Conservation (phyloP, 2,797 vertebrate genomes). For the Clarias fuscus region DNA sequence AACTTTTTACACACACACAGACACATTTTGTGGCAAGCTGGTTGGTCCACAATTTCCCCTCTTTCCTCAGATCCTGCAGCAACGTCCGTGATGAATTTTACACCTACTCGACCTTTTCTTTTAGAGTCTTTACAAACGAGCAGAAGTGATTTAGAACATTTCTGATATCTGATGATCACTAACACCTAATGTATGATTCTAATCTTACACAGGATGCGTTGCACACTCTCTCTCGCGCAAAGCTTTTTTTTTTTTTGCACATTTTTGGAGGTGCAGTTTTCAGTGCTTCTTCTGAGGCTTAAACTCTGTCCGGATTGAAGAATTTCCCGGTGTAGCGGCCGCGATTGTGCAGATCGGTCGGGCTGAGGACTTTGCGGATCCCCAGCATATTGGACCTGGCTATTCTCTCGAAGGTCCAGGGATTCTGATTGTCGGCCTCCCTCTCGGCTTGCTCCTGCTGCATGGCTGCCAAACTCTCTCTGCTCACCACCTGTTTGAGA, state of each 20-base stretch:
- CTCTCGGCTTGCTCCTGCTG: slow-evolving; percentile 69
- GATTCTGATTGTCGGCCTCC: slow-evolving; percentile 85
- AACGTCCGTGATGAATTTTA: neutral
- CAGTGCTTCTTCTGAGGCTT: neutral
- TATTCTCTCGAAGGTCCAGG: slow-evolving; percentile 89
- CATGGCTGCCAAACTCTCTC: slow-evolving; percentile 73
- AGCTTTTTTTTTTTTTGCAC: neutral
- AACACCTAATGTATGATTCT: neutral
- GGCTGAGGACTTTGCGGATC: slow-evolving; percentile 83
- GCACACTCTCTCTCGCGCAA: neutral
- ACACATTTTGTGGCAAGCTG: too few relatives aligned
- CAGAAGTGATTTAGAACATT: neutral
- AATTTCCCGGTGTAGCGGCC: slow-evolving; percentile 89
- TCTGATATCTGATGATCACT: neutral
- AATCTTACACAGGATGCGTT: slow-evolving; percentile 2
- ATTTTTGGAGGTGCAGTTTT: neutral
- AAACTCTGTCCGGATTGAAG: slow-evolving; percentile 77
- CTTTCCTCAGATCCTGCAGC: neutral
- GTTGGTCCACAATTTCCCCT: too few relatives aligned
- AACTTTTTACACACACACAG: neutral
- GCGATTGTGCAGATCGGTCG: slow-evolving; percentile 77
- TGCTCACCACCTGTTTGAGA: slow-evolving; percentile 76
- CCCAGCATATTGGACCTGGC: slow-evolving; percentile 87
- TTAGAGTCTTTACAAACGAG: neutral
- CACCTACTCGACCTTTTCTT: neutral